Conservation (phyloP, 2,888 invertebrate species). For the Trisateles emortualis region DNA sequence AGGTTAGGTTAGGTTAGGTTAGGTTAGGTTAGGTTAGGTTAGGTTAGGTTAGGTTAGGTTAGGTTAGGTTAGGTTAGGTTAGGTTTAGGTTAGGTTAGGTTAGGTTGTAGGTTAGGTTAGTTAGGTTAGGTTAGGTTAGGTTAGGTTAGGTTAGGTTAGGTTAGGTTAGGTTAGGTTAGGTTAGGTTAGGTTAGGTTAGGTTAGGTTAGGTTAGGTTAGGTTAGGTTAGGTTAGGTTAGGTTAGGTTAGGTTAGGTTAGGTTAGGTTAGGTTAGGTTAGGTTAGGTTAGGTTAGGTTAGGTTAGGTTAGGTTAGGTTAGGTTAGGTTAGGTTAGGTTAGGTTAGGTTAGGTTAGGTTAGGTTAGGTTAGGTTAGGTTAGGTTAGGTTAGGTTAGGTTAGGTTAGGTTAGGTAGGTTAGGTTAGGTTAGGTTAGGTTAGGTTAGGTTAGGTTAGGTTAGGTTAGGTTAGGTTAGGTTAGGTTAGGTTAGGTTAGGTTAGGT, state of each 20-base stretch:
- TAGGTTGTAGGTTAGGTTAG: conserved; percentile 26
- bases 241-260: conserved; percentile 1
- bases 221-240: conserved; percentile 18
- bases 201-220: conserved; percentile 26
- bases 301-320: conserved; percentile 37
- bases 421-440: conserved; percentile 25
- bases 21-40: conserved; percentile 7
- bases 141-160: conserved; percentile 29
- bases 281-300: conserved; percentile 39
- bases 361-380: conserved; percentile 24
- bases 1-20: conserved; percentile 22
- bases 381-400: conserved; percentile 19
- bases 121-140: conserved; percentile 26
- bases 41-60: conserved; percentile 22
- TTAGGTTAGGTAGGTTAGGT: conserved; percentile 18
- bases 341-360: conserved; percentile 26
- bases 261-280: conserved; percentile 13
- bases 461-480: conserved; percentile 31
- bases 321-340: conserved; percentile 36
- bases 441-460: conserved; percentile 25
- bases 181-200: conserved; percentile 29
- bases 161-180: conserved; percentile 31
- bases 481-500: conserved; percentile 26
- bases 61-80: conserved; percentile 16
- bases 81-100: conserved; percentile 26